Evolutionary conservation across 2,888 invertebrate genomes (phyloP).

Genomic region (Andrena bicolor): DNA sequence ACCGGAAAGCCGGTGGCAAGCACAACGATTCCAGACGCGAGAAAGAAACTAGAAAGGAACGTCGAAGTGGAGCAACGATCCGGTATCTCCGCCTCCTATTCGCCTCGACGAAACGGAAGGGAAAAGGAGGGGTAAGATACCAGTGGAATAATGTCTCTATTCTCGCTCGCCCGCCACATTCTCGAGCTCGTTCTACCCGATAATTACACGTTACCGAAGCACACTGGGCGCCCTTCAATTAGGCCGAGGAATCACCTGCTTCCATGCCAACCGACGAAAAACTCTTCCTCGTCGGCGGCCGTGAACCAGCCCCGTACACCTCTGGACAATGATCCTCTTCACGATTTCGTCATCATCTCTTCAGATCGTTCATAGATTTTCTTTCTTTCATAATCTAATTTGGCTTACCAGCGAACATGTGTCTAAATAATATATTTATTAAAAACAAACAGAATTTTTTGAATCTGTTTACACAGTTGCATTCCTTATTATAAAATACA

Average conservation of each 20-base stretch:
- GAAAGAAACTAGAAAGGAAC: constrained; percentile 35
- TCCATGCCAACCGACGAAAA: constrained; percentile 71
- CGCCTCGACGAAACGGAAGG: constrained; percentile 45
- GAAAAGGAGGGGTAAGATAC: constrained; percentile 61
- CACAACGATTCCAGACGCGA: constrained; percentile 21
- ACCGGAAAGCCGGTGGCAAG: constrained; percentile 14
- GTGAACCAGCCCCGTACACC: constrained; percentile 44
- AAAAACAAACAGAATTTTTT: too few species aligned
- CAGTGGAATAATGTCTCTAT: constrained; percentile 83
- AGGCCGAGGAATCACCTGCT: constrained; percentile 81
- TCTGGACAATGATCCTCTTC: constrained; percentile 41
- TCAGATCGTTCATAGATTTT: neutral
- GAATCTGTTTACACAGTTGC: too few species aligned
- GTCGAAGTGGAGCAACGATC: constrained; percentile 51
- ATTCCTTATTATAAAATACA: too few species aligned
- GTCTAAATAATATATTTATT: too few species aligned
- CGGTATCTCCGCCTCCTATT: constrained; percentile 52
- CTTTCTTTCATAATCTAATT: neutral
- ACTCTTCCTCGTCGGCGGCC: constrained; percentile 63
- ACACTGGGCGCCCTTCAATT: constrained; percentile 81
- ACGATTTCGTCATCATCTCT: constrained; percentile 23
- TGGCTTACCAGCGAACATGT: too few species aligned
- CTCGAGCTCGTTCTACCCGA: constrained; percentile 81
- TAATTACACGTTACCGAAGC: constrained; percentile 83
- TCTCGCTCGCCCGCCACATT: constrained; percentile 80